Base-by-base conservation (phyloP, 53 echinoderm and acorn worm genomes). In the Holothuria leucospilota region DNA sequence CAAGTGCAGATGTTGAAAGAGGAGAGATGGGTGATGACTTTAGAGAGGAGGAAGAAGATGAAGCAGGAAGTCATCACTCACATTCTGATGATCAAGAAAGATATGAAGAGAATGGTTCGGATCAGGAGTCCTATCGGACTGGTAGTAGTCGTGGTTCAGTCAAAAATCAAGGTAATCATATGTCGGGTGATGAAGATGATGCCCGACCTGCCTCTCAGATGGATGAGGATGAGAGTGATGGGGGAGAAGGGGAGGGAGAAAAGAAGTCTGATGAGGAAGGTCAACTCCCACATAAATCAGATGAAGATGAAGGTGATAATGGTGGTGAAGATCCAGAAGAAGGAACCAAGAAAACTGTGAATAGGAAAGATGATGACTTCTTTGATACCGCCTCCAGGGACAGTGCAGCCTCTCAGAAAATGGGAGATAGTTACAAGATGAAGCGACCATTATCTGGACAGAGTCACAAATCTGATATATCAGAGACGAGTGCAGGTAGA, bases 381-480 rank as follows among this genome's bases (percentile, higher is more conserved):
- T 88, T 72, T 77, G 89, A 77, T 34, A 77, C 63, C 75, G 62
- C 71, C 20, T 73, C 85, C 39, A 58, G 67, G 49, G 59, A 85
- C 65, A 29, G 66, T 42, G 82, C 14, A 62, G 18, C 82, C 71
- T 82, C 92, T 40, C 59, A 77, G 3, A 84, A 34, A 78, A 64
- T 59, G 21, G 69, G 27, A 26, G 51, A 69, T 74, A 28, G 52
- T 52, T 13, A 21, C 12, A 58, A 39, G 29, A 30, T 58, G 59
- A 51, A 78, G 16, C 68, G 68, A 11, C 28, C 68, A 67, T 27
- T 29, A 14, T 67, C 68, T 29, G 68, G 28, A 67, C 27, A 34
- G 34, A 67, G 68, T 67, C 28, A 67, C 68, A 67, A 34, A 21
- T 60, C 81, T 60, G 21, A 29, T 34, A 81, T 27, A 81, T 81